Percentiles rank a stretch among this genome's conserved stretches.
Conservation (phyloP, 1,140 invertebrate genomes). For the Trinorchestia longiramus region DNA sequence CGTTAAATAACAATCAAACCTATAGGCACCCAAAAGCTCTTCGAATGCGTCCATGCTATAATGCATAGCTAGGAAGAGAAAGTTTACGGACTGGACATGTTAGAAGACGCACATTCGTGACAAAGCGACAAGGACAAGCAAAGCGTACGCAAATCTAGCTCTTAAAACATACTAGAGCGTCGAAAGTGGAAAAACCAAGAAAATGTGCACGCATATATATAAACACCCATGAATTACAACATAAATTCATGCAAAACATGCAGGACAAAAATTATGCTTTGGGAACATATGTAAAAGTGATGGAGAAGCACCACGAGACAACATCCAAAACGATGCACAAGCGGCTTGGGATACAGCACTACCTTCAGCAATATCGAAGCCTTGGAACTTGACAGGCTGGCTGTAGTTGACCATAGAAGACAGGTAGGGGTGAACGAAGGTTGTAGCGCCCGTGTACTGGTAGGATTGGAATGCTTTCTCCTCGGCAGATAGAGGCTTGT, state of each 20-base stretch:
- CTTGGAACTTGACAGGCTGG: conserved; percentile 98
- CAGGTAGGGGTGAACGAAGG: conserved; percentile 98
- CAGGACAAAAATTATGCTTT: neutral
- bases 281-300: neutral
- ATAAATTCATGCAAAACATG: neutral
- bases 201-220: neutral
- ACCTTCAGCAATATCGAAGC: conserved; percentile 98
- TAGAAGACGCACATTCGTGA: neutral
- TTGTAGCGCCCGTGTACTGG: conserved; percentile 95
- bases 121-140: neutral
- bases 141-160: neutral
- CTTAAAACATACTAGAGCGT: neutral
- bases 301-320: neutral
- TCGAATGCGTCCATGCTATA: neutral
- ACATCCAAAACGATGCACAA: conserved; percentile 34
- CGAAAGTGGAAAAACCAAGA: neutral
- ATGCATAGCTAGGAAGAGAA: neutral
- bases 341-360: conserved; percentile 68
- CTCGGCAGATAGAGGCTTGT: conserved; percentile 74
- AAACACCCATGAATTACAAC: neutral
- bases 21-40: neutral
- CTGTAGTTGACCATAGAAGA: conserved; percentile 99
- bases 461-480: conserved; percentile 76
- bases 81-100: neutral
- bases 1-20: neutral